Evolutionary conservation across 2,113 vertebrate species (phyloP), one percentile per base, ranked within the genome.

Genomic region (Callochromis pleurospilus): DNA sequence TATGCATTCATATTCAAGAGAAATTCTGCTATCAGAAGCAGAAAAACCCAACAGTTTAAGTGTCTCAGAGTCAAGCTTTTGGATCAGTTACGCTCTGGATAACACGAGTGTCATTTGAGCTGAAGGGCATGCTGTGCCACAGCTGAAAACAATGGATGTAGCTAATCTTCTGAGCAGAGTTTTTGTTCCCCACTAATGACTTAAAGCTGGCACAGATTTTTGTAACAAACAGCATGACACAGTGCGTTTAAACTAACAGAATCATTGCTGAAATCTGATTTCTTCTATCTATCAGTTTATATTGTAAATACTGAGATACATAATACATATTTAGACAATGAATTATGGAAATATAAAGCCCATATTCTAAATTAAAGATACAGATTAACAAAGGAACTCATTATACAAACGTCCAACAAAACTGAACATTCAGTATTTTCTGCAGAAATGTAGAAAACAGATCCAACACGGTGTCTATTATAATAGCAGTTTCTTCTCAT

Each of bases 1-100:
- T 77, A 89, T 75, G 8, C 54, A 58, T 85, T 90, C 58, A 85
- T 68, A 88, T 90, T 88, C 54, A 81, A 81, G 47, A 80, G 38
- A 84, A 84, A 88, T 83, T 82, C 40, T 29, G 13, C n/a, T 21
- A 6, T 19, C n/a, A 42, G 80, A 89, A 89, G 68, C 45, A 77
- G 36, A 68, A 73, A 65, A 77, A 36, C 19, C 29, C 26, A 70
- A 26, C 36, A 15, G 21, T 62, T 65, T 75, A 55, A 56, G n/a
- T 7, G 3, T 79, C 68, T 86, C 56, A 38, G 45, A 77, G 21
- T 62, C 62, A 55, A 80, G 84, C 84, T 82, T 70, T 84, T 1
- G 9, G 77, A 86, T 86, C 84, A 55, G 88, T 83, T 77, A 31
- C 9, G 82, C 81, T 81, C 82, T 31, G 40, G 9, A 85, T 89